Evolutionary conservation across 2,888 invertebrate genomes (phyloP).

Genomic region (Drosophila subsilvestris): DNA sequence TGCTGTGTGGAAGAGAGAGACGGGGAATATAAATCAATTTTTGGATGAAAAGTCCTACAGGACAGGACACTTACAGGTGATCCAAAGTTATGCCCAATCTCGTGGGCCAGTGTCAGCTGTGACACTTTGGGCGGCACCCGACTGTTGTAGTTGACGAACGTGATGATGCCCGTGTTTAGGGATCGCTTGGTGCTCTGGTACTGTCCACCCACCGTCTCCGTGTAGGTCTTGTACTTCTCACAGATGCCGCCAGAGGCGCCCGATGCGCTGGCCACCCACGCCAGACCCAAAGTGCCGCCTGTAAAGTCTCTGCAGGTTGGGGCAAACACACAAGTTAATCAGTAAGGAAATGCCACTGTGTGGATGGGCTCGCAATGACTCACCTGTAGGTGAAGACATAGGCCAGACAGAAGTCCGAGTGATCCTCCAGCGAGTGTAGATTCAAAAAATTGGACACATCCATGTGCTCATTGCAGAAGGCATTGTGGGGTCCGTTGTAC

Average conservation of each 20-base stretch:
- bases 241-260: slow-evolving; percentile 99
- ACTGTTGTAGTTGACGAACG: slow-evolving; percentile 99
- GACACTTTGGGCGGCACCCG: slow-evolving; percentile 98
- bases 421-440: slow-evolving; percentile 97
- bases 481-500: slow-evolving; percentile 89
- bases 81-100: slow-evolving; percentile 99
- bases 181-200: slow-evolving; percentile 97
- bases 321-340: fast-evolving
- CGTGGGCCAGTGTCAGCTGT: slow-evolving; percentile 98
- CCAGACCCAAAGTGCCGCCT: slow-evolving; percentile 98
- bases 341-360: neutral
- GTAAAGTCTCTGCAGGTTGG: slow-evolving; percentile 95
- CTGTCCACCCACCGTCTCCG: slow-evolving; percentile 96
- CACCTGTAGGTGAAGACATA: slow-evolving; percentile 96
- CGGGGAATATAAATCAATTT: neutral
- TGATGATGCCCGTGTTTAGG: slow-evolving; percentile 99
- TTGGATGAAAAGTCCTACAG: neutral
- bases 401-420: slow-evolving; percentile 99
- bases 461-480: slow-evolving; percentile 97
- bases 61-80: slow-evolving; percentile 90
- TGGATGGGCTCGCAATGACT: slow-evolving; percentile 59
- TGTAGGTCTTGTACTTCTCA: slow-evolving; percentile 98
- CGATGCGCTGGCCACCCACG: slow-evolving; percentile 99
- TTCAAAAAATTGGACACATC: slow-evolving; percentile 99
- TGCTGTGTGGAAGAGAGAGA: slow-evolving; percentile 88